These are phyloP conservation scores for Eudyptes chrysolophus DNA, from an alignment of 2,113 vertebrate species.

Conservation along the genomic window DNA sequence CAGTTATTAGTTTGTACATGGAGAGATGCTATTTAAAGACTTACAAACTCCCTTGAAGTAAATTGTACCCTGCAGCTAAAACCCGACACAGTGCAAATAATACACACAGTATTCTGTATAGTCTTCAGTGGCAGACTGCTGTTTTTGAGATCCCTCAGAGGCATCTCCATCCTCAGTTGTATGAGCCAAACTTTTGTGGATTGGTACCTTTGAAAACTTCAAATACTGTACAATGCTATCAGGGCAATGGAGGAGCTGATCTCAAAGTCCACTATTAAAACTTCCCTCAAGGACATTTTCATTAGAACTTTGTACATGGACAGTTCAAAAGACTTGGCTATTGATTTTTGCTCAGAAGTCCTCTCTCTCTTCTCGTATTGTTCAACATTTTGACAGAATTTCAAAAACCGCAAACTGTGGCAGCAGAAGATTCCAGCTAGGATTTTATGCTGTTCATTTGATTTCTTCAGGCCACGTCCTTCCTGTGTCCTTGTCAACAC, in stretches of 20 bases:
- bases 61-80: constrained; percentile 74
- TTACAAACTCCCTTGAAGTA: constrained; percentile 69
- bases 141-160: constrained; percentile 60
- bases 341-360: constrained; percentile 79
- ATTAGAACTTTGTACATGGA: constrained; percentile 76
- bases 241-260: constrained; percentile 56
- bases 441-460: constrained; percentile 71
- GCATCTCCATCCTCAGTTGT: constrained; percentile 42
- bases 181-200: constrained; percentile 61
- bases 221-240: constrained; percentile 48
- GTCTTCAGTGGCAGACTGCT: constrained; percentile 36
- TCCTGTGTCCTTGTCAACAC: constrained; percentile 78
- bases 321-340: constrained; percentile 72
- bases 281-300: constrained; percentile 75
- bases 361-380: constrained; percentile 66
- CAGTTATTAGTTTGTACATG: constrained; percentile 72
- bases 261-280: constrained; percentile 76
- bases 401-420: constrained; percentile 67
- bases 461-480: constrained; percentile 73
- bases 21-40: constrained; percentile 68
- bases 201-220: constrained; percentile 69
- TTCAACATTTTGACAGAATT: constrained; percentile 76
- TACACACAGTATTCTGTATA: background rate
- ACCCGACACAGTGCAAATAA: constrained; percentile 65
- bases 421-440: constrained; percentile 59